Evolutionary conservation across 2,888 invertebrate species (phyloP), one percentile per base, ranked within the genome.

Genomic region (Acleris holmiana): DNA sequence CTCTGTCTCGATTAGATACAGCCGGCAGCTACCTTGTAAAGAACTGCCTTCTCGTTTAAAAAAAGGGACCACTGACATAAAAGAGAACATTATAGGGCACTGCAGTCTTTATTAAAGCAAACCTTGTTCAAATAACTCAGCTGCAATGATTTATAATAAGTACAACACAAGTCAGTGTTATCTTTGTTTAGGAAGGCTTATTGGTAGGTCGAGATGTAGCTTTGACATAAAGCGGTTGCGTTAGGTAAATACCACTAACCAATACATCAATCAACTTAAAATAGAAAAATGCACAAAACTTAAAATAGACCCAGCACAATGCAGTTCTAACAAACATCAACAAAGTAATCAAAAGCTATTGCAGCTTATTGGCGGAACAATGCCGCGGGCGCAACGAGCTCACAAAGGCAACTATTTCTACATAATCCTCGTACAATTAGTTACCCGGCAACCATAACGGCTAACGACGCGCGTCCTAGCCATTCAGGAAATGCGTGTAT

Each of bases 321-420:
- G 67, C 69, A 67, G 74, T 81, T 82, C 84, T 84, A 82, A 84
- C 82, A 13, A 82, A 78, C 84, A 82, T 83, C 81, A 82, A 83
- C 85, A 82, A 75, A 80, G 81, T 78, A 78, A 78, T 86, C 84
- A 83, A 79, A 80, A 85, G 83, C 83, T 69, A 84, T 84, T 83
- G 83, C 79, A 73, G 76, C 71, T 71, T 73, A 83, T 82, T 82
- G 80, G 69, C 68, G 69, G 82, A 84, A 88, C 88, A 88, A 88
- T 85, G 66, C 72, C 29, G 29, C 29, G 29, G 8, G 29, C 70
- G 69, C 69, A 79, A 82, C 80, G 73, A 79, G 79, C 66, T 73
- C 66, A 82, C 85, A 77, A 77, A 44, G 46, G 53, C 62, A 64
- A 66, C 54, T 47, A 60, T 57, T 19, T 46, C 41, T 51, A 47